phyloP scores from a whole-genome alignment of 2,888 invertebrate species.

The Blomia tropicalis region DNA sequence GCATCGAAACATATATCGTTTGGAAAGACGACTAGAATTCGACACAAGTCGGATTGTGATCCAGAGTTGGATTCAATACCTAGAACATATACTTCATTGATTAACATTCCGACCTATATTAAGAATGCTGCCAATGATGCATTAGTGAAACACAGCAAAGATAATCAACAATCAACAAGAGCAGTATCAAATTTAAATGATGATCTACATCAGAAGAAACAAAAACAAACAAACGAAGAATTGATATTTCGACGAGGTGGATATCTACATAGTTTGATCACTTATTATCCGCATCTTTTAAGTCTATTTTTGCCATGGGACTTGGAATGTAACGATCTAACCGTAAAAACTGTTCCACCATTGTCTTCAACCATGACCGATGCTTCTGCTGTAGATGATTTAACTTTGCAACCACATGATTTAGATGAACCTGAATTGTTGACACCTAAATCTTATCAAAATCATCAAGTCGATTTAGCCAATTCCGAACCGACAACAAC shows the following conservation, averaged over 20 bases:
- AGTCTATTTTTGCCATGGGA: slow-evolving; percentile 30
- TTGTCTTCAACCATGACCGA: not conserved
- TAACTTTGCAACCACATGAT: not conserved
- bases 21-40: not conserved
- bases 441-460: not conserved
- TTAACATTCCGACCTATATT: slow-evolving; percentile 67
- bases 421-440: not conserved
- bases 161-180: not conserved
- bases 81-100: slow-evolving; percentile 45
- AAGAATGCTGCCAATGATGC: slow-evolving; percentile 1
- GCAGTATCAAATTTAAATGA: not conserved
- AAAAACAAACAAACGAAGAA: slow-evolving; percentile 29
- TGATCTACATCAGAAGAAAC: too few species aligned
- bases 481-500: not conserved
- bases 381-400: not conserved
- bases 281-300: slow-evolving; percentile 57
- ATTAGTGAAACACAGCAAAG: not conserved
- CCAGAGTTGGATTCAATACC: slow-evolving; percentile 22
- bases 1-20: not conserved
- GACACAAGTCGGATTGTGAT: not conserved
- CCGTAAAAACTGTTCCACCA: slow-evolving; percentile 11
- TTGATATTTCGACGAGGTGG: slow-evolving; percentile 24
- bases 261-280: slow-evolving; percentile 49
- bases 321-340: slow-evolving; percentile 14
- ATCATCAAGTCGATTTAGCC: not conserved